phyloP scores from a whole-genome alignment of 2,888 invertebrate species.

The Branchipolynoe longqiensis region DNA sequence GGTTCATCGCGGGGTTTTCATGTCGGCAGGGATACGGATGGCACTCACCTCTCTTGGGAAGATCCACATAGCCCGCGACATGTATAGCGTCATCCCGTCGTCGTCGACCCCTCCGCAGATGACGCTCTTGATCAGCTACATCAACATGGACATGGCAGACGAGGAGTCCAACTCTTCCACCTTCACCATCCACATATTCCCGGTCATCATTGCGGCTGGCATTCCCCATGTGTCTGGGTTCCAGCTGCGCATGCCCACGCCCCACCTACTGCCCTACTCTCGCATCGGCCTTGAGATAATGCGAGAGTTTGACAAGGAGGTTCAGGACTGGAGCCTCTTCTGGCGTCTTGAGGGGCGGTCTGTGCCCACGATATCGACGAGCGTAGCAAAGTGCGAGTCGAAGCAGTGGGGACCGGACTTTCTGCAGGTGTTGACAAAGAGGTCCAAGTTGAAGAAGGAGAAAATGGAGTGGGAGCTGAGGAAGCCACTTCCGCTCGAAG shows the following conservation, averaged over 20 bases:
- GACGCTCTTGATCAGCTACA: conserved; percentile 97
- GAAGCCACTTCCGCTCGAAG: conserved; percentile 10
- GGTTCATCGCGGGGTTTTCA: too few relatives aligned
- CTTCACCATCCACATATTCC: conserved; percentile 36
- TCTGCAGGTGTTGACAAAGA: conserved; percentile 24
- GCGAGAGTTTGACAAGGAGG: conserved; percentile 51
- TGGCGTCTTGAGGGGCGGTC: conserved; percentile 27
- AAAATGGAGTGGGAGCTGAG: not conserved
- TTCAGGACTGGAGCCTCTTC: conserved; percentile 28
- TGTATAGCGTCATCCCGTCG: conserved; percentile 82
- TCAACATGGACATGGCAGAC: conserved; percentile 89
- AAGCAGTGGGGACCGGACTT: not conserved
- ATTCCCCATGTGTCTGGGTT: conserved; percentile 29
- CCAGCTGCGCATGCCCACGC: conserved; percentile 46
- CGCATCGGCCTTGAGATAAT: conserved; percentile 29
- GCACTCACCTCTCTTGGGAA: conserved; percentile 17
- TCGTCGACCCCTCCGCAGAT: conserved; percentile 87
- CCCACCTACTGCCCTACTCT: conserved; percentile 33
- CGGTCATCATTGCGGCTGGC: conserved; percentile 44
- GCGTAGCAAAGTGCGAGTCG: conserved; percentile 14
- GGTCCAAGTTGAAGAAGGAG: not conserved
- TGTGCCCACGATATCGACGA: too few relatives aligned
- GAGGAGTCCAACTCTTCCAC: not conserved
- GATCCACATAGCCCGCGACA: conserved; percentile 98
- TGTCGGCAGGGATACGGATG: conserved; percentile 14